phyloP scores from a whole-genome alignment of 2,888 invertebrate species.

The Linnaemya vulpina region DNA sequence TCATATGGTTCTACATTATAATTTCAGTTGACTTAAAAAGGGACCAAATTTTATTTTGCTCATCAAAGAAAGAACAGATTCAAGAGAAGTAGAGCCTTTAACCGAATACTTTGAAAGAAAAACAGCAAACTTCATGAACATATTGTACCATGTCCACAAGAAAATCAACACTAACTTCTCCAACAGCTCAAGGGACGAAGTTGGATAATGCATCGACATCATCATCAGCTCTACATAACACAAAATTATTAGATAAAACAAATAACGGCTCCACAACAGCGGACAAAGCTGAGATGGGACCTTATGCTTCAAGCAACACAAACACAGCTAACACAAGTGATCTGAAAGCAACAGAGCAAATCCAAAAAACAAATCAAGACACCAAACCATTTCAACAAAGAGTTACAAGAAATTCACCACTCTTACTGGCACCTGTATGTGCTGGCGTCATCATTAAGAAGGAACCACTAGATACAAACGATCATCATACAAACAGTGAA shows the following conservation, averaged over 20 bases:
- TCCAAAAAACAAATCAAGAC: constrained; percentile 65
- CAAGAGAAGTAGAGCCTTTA: constrained; percentile 48
- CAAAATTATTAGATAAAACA: constrained; percentile 59
- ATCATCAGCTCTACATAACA: constrained; percentile 43
- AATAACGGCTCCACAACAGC: constrained; percentile 40
- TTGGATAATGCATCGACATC: constrained; percentile 60
- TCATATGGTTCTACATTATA: constrained; percentile 3
- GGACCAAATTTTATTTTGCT: constrained; percentile 59
- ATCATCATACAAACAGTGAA: constrained; percentile 72
- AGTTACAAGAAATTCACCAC: constrained; percentile 78
- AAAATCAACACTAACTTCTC: constrained; percentile 69
- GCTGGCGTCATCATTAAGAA: constrained; percentile 72
- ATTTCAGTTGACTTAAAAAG: constrained; percentile 62
- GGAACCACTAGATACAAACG: constrained; percentile 72
- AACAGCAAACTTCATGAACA: constrained; percentile 61
- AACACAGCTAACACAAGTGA: constrained; percentile 33
- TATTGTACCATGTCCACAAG: constrained; percentile 73
- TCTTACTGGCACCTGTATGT: constrained; percentile 73
- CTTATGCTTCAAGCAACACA: constrained; percentile 44
- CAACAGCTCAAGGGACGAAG: constrained; percentile 66
- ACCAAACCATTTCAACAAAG: constrained; percentile 70
- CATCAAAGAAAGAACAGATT: constrained; percentile 10
- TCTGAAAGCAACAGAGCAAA: constrained; percentile 48
- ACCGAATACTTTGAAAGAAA: constrained; percentile 55
- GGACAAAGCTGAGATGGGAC: constrained; percentile 62